phyloP scores from a whole-genome alignment of 1,140 invertebrate genomes.

The Phymorhynchus buccinoides region DNA sequence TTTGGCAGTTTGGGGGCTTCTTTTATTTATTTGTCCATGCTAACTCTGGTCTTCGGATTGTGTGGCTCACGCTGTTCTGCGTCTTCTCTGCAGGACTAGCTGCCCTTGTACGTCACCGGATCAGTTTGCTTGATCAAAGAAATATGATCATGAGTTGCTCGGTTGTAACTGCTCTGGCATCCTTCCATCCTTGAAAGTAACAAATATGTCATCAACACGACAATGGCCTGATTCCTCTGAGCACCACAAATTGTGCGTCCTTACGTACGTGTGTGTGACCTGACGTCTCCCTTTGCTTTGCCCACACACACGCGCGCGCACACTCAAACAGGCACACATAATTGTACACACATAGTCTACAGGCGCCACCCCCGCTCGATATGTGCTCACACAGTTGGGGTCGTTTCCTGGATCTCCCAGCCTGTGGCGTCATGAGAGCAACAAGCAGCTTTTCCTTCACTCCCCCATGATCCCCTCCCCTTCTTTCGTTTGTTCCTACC shows the following conservation, averaged over 20 bases:
- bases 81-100: background rate
- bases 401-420: constrained; percentile 1
- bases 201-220: background rate
- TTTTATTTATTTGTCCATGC: constrained; percentile 62
- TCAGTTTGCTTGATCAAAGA: background rate
- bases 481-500: background rate
- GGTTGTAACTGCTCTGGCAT: background rate
- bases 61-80: too few relatives aligned
- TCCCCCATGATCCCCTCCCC: background rate
- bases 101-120: background rate
- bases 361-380: background rate
- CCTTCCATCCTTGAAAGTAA: background rate
- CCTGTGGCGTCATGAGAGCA: background rate
- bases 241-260: background rate
- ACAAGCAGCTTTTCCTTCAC: background rate
- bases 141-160: background rate
- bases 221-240: background rate
- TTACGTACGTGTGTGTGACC: background rate
- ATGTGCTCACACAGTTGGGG: background rate
- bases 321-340: background rate
- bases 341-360: background rate
- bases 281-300: background rate
- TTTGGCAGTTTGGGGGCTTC: background rate
- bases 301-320: background rate
- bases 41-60: background rate